phyloP scores from a whole-genome alignment of 2,888 invertebrate species.

The Bimastos eiseni region DNA sequence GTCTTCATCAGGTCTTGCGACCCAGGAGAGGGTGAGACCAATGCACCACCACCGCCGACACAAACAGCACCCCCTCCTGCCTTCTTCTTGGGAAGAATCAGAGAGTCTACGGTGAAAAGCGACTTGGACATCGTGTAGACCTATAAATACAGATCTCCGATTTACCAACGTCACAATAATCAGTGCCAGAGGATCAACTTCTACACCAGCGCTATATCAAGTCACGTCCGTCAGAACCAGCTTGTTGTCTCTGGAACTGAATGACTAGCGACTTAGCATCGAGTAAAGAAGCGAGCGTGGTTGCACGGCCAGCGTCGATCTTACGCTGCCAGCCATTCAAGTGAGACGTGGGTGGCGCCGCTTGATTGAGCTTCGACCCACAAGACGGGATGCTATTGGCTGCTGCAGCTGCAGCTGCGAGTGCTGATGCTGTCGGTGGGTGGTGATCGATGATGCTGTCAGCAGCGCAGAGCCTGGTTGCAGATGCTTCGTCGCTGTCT shows the following conservation, averaged over 20 bases:
- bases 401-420: constrained; percentile 1
- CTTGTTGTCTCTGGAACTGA: background rate
- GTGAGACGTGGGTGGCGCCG: background rate
- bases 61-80: background rate
- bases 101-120: constrained; percentile 13
- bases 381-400: background rate
- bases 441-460: background rate
- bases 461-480: background rate
- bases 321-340: background rate
- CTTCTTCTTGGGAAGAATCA: background rate
- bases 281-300: background rate
- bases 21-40: background rate
- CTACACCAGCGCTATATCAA: background rate
- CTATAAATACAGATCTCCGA: background rate
- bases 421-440: background rate
- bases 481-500: background rate
- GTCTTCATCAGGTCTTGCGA: background rate
- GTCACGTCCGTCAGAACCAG: background rate
- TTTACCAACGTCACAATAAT: background rate
- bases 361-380: background rate
- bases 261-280: background rate
- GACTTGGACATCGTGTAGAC: background rate
- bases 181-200: background rate
- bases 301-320: background rate
- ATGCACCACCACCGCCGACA: background rate